phyloP scores from a whole-genome alignment of 2,797 vertebrate genomes.

The Gallinago nigripennis region DNA sequence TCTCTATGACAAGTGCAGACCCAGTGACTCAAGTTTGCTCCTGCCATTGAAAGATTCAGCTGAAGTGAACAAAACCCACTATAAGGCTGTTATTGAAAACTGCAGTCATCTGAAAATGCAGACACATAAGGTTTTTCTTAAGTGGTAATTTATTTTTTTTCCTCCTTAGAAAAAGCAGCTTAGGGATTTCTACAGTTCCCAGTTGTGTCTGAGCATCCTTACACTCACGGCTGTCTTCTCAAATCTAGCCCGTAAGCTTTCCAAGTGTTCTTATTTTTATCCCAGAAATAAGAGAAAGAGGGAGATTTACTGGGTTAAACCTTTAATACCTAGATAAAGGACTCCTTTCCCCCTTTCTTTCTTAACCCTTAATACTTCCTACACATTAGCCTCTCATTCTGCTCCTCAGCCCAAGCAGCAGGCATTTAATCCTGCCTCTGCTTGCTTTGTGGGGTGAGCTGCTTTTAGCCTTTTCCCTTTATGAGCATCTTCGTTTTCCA shows the following conservation, averaged over 20 bases:
- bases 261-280: slow-evolving; percentile 43
- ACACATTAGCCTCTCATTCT: neutral
- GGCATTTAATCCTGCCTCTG: neutral
- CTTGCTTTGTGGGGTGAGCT: neutral
- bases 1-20: neutral
- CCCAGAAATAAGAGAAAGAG: slow-evolving; percentile 32
- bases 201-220: slow-evolving; percentile 8
- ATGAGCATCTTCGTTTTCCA: neutral
- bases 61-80: neutral
- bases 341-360: neutral
- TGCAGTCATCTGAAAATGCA: neutral
- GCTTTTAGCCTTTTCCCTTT: neutral
- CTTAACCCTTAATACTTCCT: neutral
- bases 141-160: neutral
- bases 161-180: neutral
- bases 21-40: neutral
- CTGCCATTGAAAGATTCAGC: neutral
- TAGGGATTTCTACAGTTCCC: slow-evolving; percentile 5
- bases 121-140: neutral
- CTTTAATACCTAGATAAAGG: slow-evolving; percentile 30
- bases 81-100: neutral
- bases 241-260: slow-evolving; percentile 41
- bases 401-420: neutral
- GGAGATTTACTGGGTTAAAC: slow-evolving; percentile 43
- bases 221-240: neutral